These are phyloP conservation scores for Enoplosus armatus DNA, from an alignment of 2,797 vertebrate species.

Conservation along the genomic window DNA sequence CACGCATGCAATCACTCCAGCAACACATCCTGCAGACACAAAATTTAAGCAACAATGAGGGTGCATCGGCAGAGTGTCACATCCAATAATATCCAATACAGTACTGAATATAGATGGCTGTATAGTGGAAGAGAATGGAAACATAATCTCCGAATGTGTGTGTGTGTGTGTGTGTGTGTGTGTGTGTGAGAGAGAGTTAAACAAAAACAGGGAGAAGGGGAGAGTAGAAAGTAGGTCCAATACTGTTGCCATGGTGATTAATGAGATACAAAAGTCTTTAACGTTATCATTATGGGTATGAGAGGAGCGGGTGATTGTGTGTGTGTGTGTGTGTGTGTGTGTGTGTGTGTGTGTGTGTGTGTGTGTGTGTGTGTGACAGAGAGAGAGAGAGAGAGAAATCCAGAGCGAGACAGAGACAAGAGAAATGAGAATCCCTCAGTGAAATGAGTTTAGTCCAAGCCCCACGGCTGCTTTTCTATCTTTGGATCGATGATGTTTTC, in stretches of 20 bases:
- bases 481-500: conserved; percentile 56
- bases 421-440: conserved; percentile 41
- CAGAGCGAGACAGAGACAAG: conserved; percentile 18
- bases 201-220: conserved; percentile 23
- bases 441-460: conserved; percentile 40
- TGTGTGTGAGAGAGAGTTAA: conserved; percentile 14
- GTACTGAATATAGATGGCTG: conserved; percentile 9
- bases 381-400: conserved; percentile 1
- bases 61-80: conserved; percentile 46
- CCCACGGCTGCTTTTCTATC: conserved; percentile 49
- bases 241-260: conserved; percentile 74
- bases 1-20: neutral
- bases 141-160: conserved; percentile 18
- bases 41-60: conserved; percentile 38
- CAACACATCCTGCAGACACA: conserved; percentile 18
- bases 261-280: conserved; percentile 69
- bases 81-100: conserved; percentile 35
- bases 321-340: conserved; percentile 11
- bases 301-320: conserved; percentile 41
- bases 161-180: conserved; percentile 19
- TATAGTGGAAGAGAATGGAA: conserved; percentile 14
- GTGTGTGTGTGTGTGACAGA: neutral
- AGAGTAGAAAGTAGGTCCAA: conserved; percentile 53
- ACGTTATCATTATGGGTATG: conserved; percentile 47
- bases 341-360: conserved; percentile 3